Evolutionary conservation across 2,888 invertebrate genomes (phyloP), one percentile per base, ranked within the genome.

Genomic region (Lasioglossum leucozonium): DNA sequence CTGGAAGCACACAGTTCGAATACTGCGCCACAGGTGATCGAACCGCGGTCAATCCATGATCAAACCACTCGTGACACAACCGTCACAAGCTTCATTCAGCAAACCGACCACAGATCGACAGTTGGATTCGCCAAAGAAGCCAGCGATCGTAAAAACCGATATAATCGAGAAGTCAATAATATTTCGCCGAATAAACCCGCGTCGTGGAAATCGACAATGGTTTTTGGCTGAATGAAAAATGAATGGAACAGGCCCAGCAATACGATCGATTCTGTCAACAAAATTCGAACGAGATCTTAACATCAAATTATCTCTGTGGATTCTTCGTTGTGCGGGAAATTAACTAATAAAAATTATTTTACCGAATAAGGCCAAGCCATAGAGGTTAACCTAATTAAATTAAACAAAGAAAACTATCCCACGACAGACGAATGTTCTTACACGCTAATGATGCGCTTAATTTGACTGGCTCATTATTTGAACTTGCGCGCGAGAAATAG

Each of bases 101-200:
- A 4, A 55, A 55, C 16, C 16, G 44, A 44, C 55, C 55, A 11
- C 55, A n/a, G 55, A n/a, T 55, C 55, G n/a, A 55, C 55, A 11
- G 55, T 4, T 11, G n/a, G 55, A 3, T 55, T n/a, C n/a, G n/a
- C 55, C 55, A 55, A 55, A 55, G 55, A 55, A 55, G 55, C 55
- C 55, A 55, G 10, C 55, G 4, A 10, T n/a, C 55, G 11, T 55
- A n/a, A 55, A 55, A 55, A 11, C 55, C n/a, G n/a, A 55, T 55
- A 55, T 55, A n/a, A n/a, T n/a, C n/a, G 55, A 55, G 55, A 55
- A n/a, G 55, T 55, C n/a, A 55, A 55, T 55, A 55, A 55, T 55
- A 55, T 55, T n/a, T 55, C 55, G n/a, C n/a, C n/a, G 55, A n/a
- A n/a, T n/a, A 55, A 11, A 22, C 0, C n/a, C n/a, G 11, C 10